Evolutionary conservation across 2,113 vertebrate genomes (phyloP), one percentile per base, ranked within the genome.

Genomic region (Lota lota): DNA sequence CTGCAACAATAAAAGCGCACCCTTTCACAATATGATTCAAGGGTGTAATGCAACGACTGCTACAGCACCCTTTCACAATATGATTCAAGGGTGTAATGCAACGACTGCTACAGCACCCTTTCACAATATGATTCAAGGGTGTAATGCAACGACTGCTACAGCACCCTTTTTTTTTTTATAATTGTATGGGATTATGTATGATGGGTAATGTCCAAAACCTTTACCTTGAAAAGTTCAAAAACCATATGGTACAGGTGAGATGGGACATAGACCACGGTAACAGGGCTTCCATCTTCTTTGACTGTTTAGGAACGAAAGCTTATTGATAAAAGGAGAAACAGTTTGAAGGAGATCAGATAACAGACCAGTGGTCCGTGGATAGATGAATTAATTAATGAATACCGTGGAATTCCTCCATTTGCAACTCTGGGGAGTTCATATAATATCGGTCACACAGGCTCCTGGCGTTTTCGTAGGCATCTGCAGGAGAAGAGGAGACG

Each of bases 231-330:
- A 79, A 99, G 95, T 87, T 99, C 97, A 84, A 99, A 99, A 82
- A 98, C 92, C 97, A 99, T 99, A 84, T 99, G 97, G 88, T 98
- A 99, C 76, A 99, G 91, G 89, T 99, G 97, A 18, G 97, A 99
- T 22, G 97, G 97, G 63, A 99, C 97, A 53, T 99, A 99, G 36
- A 98, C 96, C 90, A 99, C 91, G 61, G 93, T 92, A 85, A 94
- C 88, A 70, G 95, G 93, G 19, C 93, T 94, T 68, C 83, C 94
- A 72, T 90, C 80, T 69, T 94, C 94, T 91, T 96, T 93, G 72
- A 68, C 97, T 98, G 88, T 69, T 85, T 73, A 83, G 70, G 40
- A 14, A 14, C 40, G 12, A 47, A 47, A 47, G 40, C 7, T 47
- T 11, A 47, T 47, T 14, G 12, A 47, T 47, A 11, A 47, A 47